Percentiles rank a stretch among this genome's conserved stretches.
phyloP scores from a whole-genome alignment of 2,113 vertebrate species.

The Nesospiza acunhae region DNA sequence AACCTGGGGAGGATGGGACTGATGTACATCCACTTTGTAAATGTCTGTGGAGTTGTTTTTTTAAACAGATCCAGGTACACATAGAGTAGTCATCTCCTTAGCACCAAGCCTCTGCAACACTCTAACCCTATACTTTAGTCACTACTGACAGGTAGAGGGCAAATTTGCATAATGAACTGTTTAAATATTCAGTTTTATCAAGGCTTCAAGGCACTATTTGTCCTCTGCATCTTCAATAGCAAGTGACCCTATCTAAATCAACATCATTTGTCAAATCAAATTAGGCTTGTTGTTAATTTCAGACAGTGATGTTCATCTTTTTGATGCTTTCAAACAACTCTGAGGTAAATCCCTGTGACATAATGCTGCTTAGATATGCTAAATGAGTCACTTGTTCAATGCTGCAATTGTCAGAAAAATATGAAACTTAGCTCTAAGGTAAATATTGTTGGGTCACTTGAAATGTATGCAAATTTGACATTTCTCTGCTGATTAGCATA shows the following conservation, averaged over 20 bases:
- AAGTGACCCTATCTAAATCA: slow-evolving; percentile 84
- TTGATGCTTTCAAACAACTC: slow-evolving; percentile 77
- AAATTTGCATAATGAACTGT: slow-evolving; percentile 86
- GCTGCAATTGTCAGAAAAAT: slow-evolving; percentile 88
- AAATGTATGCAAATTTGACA: slow-evolving; percentile 99
- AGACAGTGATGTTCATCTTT: slow-evolving; percentile 84
- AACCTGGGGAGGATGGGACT: not conserved
- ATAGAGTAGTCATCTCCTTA: slow-evolving; percentile 1
- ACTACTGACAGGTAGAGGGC: slow-evolving; percentile 78
- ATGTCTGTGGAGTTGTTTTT: slow-evolving; percentile 9
- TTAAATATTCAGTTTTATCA: slow-evolving; percentile 80
- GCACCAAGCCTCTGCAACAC: slow-evolving; percentile 18
- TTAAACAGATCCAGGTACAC: slow-evolving; percentile 20
- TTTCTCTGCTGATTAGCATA: slow-evolving; percentile 93
- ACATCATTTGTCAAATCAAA: slow-evolving; percentile 87
- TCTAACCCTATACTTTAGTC: slow-evolving; percentile 57
- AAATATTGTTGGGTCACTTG: slow-evolving; percentile 86
- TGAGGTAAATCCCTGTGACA: slow-evolving; percentile 80
- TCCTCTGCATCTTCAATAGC: slow-evolving; percentile 74
- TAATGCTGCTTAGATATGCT: slow-evolving; percentile 82
- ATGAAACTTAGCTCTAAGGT: slow-evolving; percentile 85
- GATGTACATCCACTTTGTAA: not conserved
- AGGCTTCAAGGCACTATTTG: slow-evolving; percentile 81
- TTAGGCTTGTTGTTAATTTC: slow-evolving; percentile 83
- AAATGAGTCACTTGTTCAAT: slow-evolving; percentile 85